phyloP scores from a whole-genome alignment of 2,888 invertebrate species.

The Polydrusus pterygomalis region DNA sequence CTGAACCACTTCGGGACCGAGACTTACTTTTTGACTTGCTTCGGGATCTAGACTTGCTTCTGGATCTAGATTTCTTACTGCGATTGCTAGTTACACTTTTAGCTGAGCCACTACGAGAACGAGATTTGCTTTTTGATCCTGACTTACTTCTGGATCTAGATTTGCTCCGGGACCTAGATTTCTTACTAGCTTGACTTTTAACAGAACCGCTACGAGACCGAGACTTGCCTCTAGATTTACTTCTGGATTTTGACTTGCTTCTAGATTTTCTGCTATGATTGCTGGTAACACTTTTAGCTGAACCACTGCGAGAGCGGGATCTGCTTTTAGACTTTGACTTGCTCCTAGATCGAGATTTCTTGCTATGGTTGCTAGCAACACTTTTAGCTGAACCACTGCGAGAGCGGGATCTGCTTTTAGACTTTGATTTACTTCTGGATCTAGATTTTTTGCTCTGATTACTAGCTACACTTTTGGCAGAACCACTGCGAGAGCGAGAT shows the following conservation, averaged over 20 bases:
- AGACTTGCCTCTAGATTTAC: constrained; percentile 64
- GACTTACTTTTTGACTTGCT: constrained; percentile 63
- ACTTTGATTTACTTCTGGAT: constrained; percentile 23
- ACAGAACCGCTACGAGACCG: constrained; percentile 61
- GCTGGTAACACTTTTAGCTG: constrained; percentile 61
- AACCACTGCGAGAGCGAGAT: constrained; percentile 19
- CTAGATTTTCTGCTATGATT: constrained; percentile 59
- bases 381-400: constrained; percentile 50
- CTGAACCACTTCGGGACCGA: constrained; percentile 64
- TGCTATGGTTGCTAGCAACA: constrained; percentile 21
- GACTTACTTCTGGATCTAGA: constrained; percentile 56
- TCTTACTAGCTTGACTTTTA: constrained; percentile 63
- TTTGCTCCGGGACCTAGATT: constrained; percentile 63
- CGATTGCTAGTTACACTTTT: constrained; percentile 37
- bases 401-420: constrained; percentile 34
- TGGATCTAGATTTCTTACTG: constrained; percentile 39
- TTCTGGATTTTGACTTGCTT: constrained; percentile 57
- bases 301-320: constrained; percentile 61
- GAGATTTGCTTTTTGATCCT: constrained; percentile 54
- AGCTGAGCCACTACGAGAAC: constrained; percentile 31
- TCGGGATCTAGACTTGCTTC: constrained; percentile 55
- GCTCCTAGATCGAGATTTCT: constrained; percentile 31
- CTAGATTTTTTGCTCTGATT: constrained; percentile 17
- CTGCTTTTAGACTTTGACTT: constrained; percentile 61
- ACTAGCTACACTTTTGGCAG: constrained; percentile 15